Evolutionary conservation across 2,797 vertebrate species (phyloP), one percentile per base, ranked within the genome.

Genomic region (Euthynnus affinis): DNA sequence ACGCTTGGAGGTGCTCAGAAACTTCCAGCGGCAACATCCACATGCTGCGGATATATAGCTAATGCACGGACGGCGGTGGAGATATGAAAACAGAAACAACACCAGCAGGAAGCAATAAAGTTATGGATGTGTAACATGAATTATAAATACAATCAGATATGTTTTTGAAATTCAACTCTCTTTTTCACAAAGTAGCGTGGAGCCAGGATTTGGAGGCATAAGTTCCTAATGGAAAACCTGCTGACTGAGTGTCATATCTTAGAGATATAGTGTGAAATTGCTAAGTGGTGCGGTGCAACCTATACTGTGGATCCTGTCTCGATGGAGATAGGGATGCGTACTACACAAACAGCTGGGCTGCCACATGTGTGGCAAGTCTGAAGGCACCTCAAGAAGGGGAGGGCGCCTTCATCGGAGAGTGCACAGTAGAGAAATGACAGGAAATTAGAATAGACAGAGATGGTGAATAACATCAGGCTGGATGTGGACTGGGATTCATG

Each of bases 1-100:
- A 27, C 1, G 15, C n/a, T 51, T 44, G 55, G 51, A 72, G 76
- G 82, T 44, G 25, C 67, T 75, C 44, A 44, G 27, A 67, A 51
- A 53, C 7, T 42, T 69, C 53, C 58, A 51, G 17, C 58, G 44
- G 17, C 37, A 74, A 62, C 52, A 48, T 48, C 44, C 44, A 48
- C 27, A 27, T n/a, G 61, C n/a, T 17, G 12, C 20, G 55, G 20
- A 51, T 49, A 51, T 49, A 22, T 23, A 42, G 57, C 46, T 51
- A 44, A 15, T 8, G 48, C 55, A 52, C 42, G 32, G 51, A 52
- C 42, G 32, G 51, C 9, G 29, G 32, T 25, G 9, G 18, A 53
- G 53, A 71, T 44, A 23, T 29, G 18, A 67, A 51, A 37, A 40
- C 13, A 40, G 64, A 74, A 20, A 27, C 40, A 22, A 18, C 5